Conservation (phyloP, 2,797 vertebrate genomes). For the Danionella dracula region DNA sequence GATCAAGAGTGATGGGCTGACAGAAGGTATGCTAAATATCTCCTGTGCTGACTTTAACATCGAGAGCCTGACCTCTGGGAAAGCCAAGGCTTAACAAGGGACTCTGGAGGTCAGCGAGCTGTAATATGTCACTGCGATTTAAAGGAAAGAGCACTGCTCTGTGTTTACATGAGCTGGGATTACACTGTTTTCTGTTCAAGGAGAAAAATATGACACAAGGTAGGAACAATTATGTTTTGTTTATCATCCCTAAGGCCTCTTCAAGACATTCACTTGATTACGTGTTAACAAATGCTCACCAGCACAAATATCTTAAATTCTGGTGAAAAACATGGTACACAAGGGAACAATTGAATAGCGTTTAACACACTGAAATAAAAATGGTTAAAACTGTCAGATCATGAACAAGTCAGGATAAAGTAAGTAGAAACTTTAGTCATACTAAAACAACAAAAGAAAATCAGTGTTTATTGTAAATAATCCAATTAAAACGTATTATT, state of each 20-base stretch:
- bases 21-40: constrained; percentile 87
- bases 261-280: too few species aligned
- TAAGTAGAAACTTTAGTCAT: too few species aligned
- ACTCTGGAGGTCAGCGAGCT: constrained; percentile 64
- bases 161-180: constrained; percentile 49
- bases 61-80: constrained; percentile 66
- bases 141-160: constrained; percentile 15
- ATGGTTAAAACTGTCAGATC: too few species aligned
- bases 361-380: too few species aligned
- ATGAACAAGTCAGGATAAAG: too few species aligned
- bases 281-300: background rate
- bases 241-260: too few species aligned
- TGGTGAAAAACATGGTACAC: too few species aligned
- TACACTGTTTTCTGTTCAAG: constrained; percentile 1
- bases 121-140: constrained; percentile 66
- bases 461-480: too few species aligned
- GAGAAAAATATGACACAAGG: background rate
- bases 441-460: too few species aligned
- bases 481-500: too few species aligned
- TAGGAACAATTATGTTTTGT: background rate
- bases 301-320: background rate
- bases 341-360: too few species aligned
- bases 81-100: constrained; percentile 70
- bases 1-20: constrained; percentile 73
- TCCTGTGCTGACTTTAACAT: constrained; percentile 71